A percentile compares a stretch with the other conserved stretches of the same genome.
These are phyloP conservation scores for Melolontha melolontha DNA, from an alignment of 2,888 invertebrate species.

Conservation along the genomic window DNA sequence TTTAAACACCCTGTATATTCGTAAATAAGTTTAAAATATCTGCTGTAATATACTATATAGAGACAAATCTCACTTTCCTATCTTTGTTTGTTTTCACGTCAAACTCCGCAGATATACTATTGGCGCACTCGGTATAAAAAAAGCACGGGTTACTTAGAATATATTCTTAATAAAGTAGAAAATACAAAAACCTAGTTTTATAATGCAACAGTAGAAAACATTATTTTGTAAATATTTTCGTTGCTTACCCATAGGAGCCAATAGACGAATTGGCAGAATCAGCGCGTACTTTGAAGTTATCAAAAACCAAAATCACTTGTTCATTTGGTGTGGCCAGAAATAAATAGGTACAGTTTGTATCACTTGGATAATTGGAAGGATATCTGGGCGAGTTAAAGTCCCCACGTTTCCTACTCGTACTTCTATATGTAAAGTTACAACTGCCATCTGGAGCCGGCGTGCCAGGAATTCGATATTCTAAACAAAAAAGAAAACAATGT, in stretches of 20 bases:
- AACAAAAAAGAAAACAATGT: constrained; percentile 45
- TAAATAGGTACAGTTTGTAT: constrained; percentile 93
- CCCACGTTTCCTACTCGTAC: constrained; percentile 87
- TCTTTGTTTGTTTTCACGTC: no score
- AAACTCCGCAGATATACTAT: no score
- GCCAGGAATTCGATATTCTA: constrained; percentile 94
- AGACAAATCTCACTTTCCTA: no score
- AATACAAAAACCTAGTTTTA: no score
- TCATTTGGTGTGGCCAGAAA: constrained; percentile 89
- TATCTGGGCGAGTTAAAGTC: constrained; percentile 96
- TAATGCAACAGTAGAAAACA: no score
- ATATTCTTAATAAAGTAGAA: no score
- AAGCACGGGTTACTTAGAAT: no score
- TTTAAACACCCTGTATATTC: no score
- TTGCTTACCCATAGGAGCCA: constrained; percentile 78
- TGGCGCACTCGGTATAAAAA: no score
- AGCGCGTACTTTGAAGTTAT: constrained; percentile 90
- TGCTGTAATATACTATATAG: no score
- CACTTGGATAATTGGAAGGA: constrained; percentile 96
- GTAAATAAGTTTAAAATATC: no score
- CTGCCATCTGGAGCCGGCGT: constrained; percentile 92
- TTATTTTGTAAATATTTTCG: no score
- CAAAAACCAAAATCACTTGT: constrained; percentile 91
- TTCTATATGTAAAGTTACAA: constrained; percentile 92
- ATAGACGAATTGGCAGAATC: constrained; percentile 83